Evolutionary conservation across 1,140 invertebrate species (phyloP).

Genomic region (Parapsyche elsis): DNA sequence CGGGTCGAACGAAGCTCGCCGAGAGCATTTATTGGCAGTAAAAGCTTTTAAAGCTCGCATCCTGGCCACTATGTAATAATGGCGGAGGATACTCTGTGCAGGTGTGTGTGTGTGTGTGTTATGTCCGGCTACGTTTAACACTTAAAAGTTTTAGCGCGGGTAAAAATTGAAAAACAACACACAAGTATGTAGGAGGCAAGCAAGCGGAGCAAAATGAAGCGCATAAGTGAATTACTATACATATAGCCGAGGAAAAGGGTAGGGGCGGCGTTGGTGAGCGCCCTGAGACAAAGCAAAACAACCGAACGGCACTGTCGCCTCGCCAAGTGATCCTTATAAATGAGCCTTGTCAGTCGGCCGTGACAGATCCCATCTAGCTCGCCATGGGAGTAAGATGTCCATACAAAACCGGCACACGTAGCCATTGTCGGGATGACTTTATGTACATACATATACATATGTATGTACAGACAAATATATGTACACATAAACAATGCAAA

Average conservation of each 20-base stretch:
- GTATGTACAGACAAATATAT: background rate
- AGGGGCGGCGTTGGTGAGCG: background rate
- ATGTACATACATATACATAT: background rate
- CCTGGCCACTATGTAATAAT: constrained; percentile 34
- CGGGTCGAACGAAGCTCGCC: background rate
- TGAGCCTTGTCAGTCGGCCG: constrained; percentile 45
- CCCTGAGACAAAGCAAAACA: constrained; percentile 36
- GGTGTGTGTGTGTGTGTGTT: no score
- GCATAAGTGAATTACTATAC: background rate
- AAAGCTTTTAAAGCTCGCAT: constrained; percentile 46
- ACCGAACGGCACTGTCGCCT: constrained; percentile 16
- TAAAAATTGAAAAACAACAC: background rate
- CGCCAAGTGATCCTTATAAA: constrained; percentile 52
- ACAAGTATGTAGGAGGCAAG: background rate
- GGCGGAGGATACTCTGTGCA: background rate
- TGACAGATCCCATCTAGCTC: constrained; percentile 44
- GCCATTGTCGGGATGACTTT: background rate
- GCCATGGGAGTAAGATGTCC: constrained; percentile 39
- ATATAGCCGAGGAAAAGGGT: no score
- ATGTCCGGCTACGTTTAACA: background rate
- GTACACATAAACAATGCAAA: background rate
- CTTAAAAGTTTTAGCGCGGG: background rate
- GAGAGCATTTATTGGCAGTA: constrained; percentile 47
- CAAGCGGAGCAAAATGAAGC: background rate
- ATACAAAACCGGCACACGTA: constrained; percentile 23